phyloP scores from a whole-genome alignment of 2,797 vertebrate genomes.

The Microctenopoma steveboyesi region DNA sequence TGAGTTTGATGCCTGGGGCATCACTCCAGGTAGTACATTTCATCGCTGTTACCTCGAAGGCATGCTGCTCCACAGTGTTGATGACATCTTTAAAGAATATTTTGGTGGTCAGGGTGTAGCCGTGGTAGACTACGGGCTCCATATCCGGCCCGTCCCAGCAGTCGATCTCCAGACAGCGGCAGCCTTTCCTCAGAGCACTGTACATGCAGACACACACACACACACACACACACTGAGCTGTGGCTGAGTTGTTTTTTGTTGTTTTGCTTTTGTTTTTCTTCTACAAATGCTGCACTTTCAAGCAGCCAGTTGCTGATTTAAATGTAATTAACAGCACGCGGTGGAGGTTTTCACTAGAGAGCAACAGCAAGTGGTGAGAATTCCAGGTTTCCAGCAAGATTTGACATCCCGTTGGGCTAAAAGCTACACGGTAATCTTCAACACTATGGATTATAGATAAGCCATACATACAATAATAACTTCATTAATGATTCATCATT shows the following conservation, averaged over 20 bases:
- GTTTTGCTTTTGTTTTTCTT: no score
- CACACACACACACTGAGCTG: slow-evolving; percentile 6
- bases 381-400: no score
- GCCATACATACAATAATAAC: no score
- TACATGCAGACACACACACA: not conserved
- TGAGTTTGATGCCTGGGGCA: slow-evolving; percentile 8
- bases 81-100: slow-evolving; percentile 89
- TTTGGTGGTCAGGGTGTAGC: slow-evolving; percentile 89
- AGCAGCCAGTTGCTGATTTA: slow-evolving; percentile 17
- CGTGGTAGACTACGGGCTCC: slow-evolving; percentile 90
- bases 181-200: slow-evolving; percentile 90
- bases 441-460: no score
- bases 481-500: no score
- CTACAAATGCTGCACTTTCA: not conserved
- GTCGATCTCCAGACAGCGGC: slow-evolving; percentile 92
- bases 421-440: no score
- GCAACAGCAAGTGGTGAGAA: no score
- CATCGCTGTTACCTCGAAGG: slow-evolving; percentile 83
- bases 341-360: no score
- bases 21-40: slow-evolving; percentile 7
- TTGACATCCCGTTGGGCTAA: no score
- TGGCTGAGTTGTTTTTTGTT: not conserved
- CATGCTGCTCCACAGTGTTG: slow-evolving; percentile 84
- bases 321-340: slow-evolving; percentile 5
- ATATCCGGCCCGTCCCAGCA: slow-evolving; percentile 88